These are phyloP conservation scores for Ibycter americanus DNA, from an alignment of 2,797 vertebrate species.

Conservation along the genomic window DNA sequence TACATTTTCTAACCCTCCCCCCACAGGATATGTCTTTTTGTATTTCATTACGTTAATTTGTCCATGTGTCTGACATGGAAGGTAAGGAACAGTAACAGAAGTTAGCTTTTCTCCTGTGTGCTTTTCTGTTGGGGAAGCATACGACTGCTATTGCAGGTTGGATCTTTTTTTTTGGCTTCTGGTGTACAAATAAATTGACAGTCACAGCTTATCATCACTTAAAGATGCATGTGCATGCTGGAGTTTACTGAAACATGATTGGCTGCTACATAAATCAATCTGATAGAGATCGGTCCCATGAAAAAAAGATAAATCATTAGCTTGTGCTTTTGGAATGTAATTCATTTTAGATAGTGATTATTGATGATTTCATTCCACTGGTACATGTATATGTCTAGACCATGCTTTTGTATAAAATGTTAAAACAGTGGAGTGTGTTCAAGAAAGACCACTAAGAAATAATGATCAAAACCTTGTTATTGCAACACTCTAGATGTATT, in stretches of 20 bases:
- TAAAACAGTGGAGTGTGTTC: constrained; percentile 59
- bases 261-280: constrained; percentile 99
- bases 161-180: neutral
- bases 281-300: constrained; percentile 96
- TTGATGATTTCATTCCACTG: constrained; percentile 96
- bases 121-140: neutral
- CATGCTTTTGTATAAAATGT: constrained; percentile 77
- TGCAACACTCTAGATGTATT: neutral
- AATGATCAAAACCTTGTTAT: constrained; percentile 39
- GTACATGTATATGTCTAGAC: constrained; percentile 88
- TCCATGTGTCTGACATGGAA: constrained; percentile 10
- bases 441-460: constrained; percentile 43
- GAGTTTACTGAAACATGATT: constrained; percentile 97
- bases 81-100: constrained; percentile 11
- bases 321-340: constrained; percentile 88
- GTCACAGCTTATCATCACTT: constrained; percentile 93
- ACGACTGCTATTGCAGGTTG: neutral
- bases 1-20: neutral
- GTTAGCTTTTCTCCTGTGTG: constrained; percentile 26
- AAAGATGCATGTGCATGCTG: constrained; percentile 94
- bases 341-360: constrained; percentile 98
- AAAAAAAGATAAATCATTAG: constrained; percentile 99
- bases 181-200: constrained; percentile 88
- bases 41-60: constrained; percentile 32
- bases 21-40: neutral